Conservation (phyloP, 1,140 invertebrate genomes). For the Drosophila kikkawai region DNA sequence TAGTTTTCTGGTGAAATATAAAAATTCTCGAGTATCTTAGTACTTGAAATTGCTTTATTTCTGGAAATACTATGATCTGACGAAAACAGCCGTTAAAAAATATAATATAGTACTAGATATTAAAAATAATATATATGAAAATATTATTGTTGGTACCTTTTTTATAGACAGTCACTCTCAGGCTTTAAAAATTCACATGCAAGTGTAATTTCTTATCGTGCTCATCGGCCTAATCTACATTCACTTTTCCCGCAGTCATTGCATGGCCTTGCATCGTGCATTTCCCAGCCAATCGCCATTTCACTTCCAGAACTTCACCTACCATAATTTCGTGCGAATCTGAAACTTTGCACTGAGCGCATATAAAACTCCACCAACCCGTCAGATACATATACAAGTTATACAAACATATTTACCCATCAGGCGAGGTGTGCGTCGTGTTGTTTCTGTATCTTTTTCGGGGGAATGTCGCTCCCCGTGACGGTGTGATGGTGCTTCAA, state of each 20-base stretch:
- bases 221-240: slow-evolving; percentile 26
- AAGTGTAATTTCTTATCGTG: slow-evolving; percentile 22
- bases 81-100: too few species aligned
- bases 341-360: slow-evolving; percentile 27
- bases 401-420: slow-evolving; percentile 2
- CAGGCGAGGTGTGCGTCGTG: slow-evolving; percentile 1
- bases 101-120: background rate
- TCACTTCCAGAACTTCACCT: slow-evolving; percentile 37
- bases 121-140: background rate
- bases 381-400: slow-evolving; percentile 3
- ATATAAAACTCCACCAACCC: slow-evolving; percentile 19
- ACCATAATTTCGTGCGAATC: slow-evolving; percentile 40
- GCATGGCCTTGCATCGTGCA: slow-evolving; percentile 29
- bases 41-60: background rate
- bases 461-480: slow-evolving; percentile 35
- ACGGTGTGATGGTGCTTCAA: slow-evolving; percentile 16
- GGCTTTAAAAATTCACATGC: background rate
- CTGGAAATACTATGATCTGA: too few species aligned
- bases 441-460: slow-evolving; percentile 3
- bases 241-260: slow-evolving; percentile 18
- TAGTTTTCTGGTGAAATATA: background rate
- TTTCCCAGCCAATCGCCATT: slow-evolving; percentile 22
- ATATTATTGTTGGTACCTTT: background rate
- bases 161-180: too few species aligned
- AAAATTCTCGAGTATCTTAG: background rate